These are phyloP conservation scores for Magallana gigas DNA, from an alignment of 1,140 invertebrate species.

Conservation along the genomic window DNA sequence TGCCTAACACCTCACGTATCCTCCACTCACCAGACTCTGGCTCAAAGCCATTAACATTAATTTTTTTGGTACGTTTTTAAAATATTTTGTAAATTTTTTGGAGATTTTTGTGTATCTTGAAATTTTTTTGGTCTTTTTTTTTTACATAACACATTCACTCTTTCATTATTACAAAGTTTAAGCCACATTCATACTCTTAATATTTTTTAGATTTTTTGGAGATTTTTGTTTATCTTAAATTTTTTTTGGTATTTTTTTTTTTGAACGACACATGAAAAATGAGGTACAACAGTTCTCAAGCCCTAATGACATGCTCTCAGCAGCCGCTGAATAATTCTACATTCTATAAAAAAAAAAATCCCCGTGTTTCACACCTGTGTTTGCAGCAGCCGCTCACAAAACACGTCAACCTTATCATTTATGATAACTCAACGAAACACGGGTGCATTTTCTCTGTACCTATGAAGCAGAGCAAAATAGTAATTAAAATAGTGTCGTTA, in stretches of 20 bases:
- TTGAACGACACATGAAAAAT: not conserved
- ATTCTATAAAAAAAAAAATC: not conserved
- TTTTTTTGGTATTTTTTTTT: not conserved
- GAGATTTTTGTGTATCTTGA: not conserved
- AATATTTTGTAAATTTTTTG: not conserved
- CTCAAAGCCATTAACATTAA: too few species aligned
- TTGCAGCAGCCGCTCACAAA: not conserved
- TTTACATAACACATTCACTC: not conserved
- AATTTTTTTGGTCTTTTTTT: not conserved
- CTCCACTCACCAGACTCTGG: too few species aligned
- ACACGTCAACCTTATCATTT: not conserved
- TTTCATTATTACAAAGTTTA: not conserved
- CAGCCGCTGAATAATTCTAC: not conserved
- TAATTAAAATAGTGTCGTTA: not conserved
- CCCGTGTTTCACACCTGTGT: not conserved
- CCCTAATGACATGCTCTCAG: not conserved
- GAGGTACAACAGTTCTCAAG: too few species aligned
- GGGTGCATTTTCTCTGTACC: not conserved
- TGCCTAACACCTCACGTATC: too few species aligned
- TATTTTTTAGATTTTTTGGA: not conserved
- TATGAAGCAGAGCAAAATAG: not conserved
- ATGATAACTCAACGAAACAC: not conserved
- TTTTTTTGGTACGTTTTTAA: not conserved
- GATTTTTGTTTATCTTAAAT: not conserved
- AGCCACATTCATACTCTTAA: not conserved